Evolutionary conservation across 2,888 invertebrate genomes (phyloP), one percentile per base, ranked within the genome.

Genomic region (Halocaridina rubra): DNA sequence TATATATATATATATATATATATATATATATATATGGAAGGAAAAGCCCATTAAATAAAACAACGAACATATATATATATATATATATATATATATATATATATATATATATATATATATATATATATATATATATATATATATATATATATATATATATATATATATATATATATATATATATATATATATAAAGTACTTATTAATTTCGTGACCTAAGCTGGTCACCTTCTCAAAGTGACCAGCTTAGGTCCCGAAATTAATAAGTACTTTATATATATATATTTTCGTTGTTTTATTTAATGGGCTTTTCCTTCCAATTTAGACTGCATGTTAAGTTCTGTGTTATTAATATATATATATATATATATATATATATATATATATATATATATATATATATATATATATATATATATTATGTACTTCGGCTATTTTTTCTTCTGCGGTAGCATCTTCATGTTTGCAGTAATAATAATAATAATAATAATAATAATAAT

Each of bases 1-100:
- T 64, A 64, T 64, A 64, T 64, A 64, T 64, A 64, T 64, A 64
- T 64, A 5, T 64, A 64, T 64, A 64, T 64, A 61, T 61, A 61
- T 61, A 61, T 61, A 61, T 61, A 61, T 61, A 61, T 61, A 61
- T 61, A 61, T 46, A 46, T 46, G 16, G 10, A 46, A 13, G 16
- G 10, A 46, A 4, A 4, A 53, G 13, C 13, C 19, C 2, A 7
- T 16, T 27, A 3, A 1, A 29, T 64, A 64, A 22, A 64, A 3
- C 19, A 22, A 64, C 24, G 24, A 22, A 29, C 24, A 64, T 64
- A 29, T 64, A 64, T 7, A 64, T 64, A 64, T 64, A 29, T 64
- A 29, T 64, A 64, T 64, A 64, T 7, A 64, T 64, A 7, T 64
- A n/a, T 64, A 29, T 64, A 0, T 4, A 64, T 64, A 64, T 2